phyloP scores from a whole-genome alignment of 2,888 invertebrate genomes.

The Pristionchus entomophagus region DNA sequence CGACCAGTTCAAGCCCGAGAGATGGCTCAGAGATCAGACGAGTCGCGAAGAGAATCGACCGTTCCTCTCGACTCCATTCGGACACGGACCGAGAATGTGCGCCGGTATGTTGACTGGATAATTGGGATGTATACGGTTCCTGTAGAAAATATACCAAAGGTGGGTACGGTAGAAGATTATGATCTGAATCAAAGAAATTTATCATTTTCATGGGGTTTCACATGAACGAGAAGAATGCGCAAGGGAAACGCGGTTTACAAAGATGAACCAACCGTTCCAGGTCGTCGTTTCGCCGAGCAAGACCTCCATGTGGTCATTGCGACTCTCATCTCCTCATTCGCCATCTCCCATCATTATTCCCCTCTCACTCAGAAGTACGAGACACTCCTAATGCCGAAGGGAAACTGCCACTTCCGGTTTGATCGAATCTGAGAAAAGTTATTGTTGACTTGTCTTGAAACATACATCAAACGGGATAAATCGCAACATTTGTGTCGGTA shows the following conservation, averaged over 20 bases:
- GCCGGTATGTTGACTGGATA: constrained; percentile 76
- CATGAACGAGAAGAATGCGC: too few relatives aligned
- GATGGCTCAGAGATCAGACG: constrained; percentile 83
- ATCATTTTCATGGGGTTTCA: too few relatives aligned
- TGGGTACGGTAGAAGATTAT: too few relatives aligned
- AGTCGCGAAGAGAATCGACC: constrained; percentile 76
- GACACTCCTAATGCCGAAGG: constrained; percentile 79
- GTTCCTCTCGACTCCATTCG: constrained; percentile 79
- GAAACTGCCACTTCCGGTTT: constrained; percentile 66
- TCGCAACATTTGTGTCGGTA: background rate
- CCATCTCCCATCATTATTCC: constrained; percentile 76
- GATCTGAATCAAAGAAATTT: too few relatives aligned
- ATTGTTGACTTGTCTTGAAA: background rate
- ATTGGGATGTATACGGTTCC: background rate
- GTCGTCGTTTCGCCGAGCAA: constrained; percentile 80
- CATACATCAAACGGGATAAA: background rate
- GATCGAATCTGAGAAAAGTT: constrained; percentile 12
- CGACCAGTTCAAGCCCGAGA: constrained; percentile 80
- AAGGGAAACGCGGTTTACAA: too few relatives aligned
- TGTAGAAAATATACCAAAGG: too few relatives aligned
- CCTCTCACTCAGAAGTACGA: constrained; percentile 76
- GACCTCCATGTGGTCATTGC: constrained; percentile 79
- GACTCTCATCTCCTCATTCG: constrained; percentile 78
- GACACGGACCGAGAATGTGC: constrained; percentile 80
- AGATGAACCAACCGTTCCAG: too few relatives aligned